Percentiles rank a stretch among this genome's conserved stretches.
These are phyloP conservation scores for Bathynomus jamesi DNA, from an alignment of 1,140 invertebrate species.

Conservation along the genomic window DNA sequence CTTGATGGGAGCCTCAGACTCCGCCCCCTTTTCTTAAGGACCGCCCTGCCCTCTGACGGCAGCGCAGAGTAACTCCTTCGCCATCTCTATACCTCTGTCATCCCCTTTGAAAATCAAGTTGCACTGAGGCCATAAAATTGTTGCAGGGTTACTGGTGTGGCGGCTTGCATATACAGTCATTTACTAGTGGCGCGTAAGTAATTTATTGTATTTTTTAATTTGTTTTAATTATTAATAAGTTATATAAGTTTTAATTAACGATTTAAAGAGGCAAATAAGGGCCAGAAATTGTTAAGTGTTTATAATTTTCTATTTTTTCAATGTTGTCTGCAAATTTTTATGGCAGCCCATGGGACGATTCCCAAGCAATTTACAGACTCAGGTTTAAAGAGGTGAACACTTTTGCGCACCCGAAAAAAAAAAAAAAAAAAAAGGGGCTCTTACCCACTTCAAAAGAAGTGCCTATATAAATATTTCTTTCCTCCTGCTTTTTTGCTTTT, in stretches of 20 bases:
- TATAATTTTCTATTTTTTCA: not conserved
- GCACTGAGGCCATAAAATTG: not conserved
- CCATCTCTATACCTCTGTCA: not conserved
- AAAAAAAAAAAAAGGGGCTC: not conserved
- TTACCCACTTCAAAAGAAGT: not conserved
- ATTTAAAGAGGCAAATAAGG: not conserved
- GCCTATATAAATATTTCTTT: not conserved
- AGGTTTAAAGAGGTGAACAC: constrained; percentile 1
- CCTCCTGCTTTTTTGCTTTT: not conserved
- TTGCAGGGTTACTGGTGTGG: not conserved
- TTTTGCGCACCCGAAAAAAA: not conserved
- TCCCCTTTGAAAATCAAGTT: not conserved
- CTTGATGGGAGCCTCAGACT: not conserved
- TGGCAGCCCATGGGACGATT: not conserved
- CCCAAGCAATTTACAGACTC: not conserved
- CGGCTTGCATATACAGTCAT: not conserved
- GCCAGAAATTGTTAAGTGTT: not conserved
- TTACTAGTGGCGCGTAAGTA: not conserved
- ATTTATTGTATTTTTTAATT: too few relatives aligned
- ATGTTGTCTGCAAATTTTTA: not conserved
- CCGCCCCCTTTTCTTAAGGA: not conserved
- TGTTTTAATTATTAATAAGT: too few relatives aligned
- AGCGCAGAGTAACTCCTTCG: not conserved
- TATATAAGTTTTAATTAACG: too few relatives aligned
- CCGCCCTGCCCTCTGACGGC: not conserved